Conservation (phyloP, 1,140 invertebrate species). For the Bombus sylvicola region DNA sequence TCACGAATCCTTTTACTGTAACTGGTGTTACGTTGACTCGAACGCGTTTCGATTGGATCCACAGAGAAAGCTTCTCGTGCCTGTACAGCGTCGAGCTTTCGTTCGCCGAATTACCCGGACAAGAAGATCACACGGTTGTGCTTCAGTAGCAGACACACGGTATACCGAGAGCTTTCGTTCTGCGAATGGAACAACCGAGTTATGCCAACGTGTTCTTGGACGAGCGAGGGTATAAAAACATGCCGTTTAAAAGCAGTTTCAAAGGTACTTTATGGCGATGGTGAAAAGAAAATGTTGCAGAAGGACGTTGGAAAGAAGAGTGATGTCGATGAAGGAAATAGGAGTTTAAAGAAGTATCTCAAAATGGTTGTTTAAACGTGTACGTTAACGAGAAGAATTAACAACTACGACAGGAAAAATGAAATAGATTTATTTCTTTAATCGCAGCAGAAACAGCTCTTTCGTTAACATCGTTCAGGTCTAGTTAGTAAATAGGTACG, state of each 20-base stretch:
- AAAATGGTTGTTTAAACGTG: not conserved
- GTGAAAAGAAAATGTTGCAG: not conserved
- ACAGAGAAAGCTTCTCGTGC: not conserved
- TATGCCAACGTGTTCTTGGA: not conserved
- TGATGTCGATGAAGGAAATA: not conserved
- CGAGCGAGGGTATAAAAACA: not conserved
- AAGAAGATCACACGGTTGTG: constrained; percentile 8
- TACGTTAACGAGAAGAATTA: not conserved
- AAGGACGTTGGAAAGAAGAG: not conserved
- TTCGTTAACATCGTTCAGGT: not conserved
- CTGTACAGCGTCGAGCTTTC: not conserved
- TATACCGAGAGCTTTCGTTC: too few relatives aligned
- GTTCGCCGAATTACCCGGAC: constrained; percentile 8
- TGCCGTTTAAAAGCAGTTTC: not conserved
- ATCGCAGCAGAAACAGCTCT: not conserved
- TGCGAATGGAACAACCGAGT: not conserved
- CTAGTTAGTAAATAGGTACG: too few relatives aligned
- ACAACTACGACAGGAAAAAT: not conserved
- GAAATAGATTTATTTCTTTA: not conserved
- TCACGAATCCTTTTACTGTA: not conserved
- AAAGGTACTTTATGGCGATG: not conserved
- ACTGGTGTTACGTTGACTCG: too few relatives aligned
- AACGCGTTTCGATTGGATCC: not conserved
- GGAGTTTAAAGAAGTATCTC: not conserved
- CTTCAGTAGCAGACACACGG: not conserved